Evolutionary conservation across 2,797 vertebrate species (phyloP).

Genomic region (Oreochromis mossambicus): DNA sequence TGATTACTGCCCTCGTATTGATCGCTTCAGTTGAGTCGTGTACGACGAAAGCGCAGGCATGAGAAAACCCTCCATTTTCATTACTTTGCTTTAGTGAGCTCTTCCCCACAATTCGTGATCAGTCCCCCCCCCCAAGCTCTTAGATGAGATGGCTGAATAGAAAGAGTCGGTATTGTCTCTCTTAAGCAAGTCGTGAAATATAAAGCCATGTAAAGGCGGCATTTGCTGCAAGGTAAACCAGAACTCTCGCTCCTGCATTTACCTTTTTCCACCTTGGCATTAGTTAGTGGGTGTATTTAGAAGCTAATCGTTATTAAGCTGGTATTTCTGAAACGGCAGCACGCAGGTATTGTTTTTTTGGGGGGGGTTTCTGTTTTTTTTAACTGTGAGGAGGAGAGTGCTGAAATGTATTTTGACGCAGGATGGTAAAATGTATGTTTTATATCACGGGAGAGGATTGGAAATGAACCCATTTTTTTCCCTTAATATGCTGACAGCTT

Average conservation of each 20-base stretch:
- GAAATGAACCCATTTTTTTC: neutral
- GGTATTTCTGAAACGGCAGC: neutral
- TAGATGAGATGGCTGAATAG: neutral
- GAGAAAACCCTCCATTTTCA: conserved; percentile 16
- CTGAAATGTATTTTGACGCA: neutral
- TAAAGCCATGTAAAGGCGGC: neutral
- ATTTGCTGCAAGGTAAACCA: neutral
- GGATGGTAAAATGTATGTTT: neutral
- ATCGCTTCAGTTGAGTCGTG: conserved; percentile 16
- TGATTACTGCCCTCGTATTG: conserved; percentile 17
- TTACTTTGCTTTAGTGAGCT: conserved; percentile 28
- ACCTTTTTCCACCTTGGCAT: neutral
- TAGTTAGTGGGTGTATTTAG: neutral
- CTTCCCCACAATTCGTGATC: neutral
- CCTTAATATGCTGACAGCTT: neutral
- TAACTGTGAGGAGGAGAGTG: neutral
- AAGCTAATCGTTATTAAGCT: neutral
- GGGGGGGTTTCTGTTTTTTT: neutral
- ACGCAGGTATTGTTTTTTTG: neutral
- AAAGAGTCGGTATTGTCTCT: neutral
- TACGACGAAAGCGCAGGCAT: neutral
- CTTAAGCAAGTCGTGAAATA: neutral
- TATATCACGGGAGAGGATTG: neutral
- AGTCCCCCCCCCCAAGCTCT: neutral
- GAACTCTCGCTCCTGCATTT: neutral